phyloP scores from a whole-genome alignment of 2,797 vertebrate genomes.

The Erethizon dorsatum region DNA sequence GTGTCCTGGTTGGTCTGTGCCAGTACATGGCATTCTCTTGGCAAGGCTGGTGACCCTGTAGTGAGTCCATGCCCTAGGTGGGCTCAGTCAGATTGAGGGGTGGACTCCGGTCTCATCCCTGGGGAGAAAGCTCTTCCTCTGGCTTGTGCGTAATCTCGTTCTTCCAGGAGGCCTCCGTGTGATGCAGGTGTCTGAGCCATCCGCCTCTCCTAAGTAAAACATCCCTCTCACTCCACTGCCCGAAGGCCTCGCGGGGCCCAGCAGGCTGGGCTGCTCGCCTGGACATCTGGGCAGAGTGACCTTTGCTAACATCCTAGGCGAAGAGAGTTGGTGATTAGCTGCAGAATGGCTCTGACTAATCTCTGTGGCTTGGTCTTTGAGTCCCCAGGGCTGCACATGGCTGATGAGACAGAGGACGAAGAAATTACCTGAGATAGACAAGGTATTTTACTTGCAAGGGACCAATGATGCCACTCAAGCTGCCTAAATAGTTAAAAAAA shows the following conservation, averaged over 20 bases:
- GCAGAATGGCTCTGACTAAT: neutral
- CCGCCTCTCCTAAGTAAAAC: neutral
- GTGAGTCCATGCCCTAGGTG: neutral
- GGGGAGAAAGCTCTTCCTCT: neutral
- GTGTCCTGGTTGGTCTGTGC: neutral
- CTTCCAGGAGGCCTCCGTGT: neutral
- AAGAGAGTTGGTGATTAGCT: neutral
- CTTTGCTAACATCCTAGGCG: neutral
- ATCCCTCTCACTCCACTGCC: neutral
- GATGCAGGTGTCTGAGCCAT: neutral
- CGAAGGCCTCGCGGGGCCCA: neutral
- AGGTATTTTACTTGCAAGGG: constrained; percentile 1
- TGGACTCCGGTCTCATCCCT: neutral
- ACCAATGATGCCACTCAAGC: neutral
- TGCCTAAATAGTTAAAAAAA: neutral
- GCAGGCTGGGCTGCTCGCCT: neutral
- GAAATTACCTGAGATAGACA: neutral
- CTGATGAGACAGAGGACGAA: neutral
- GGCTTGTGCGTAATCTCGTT: neutral
- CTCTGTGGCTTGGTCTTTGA: neutral
- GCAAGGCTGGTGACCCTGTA: neutral
- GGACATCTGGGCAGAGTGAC: neutral
- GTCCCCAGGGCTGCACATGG: neutral
- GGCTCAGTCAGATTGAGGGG: neutral
- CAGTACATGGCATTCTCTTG: neutral